Percentiles rank a stretch among this genome's conserved stretches.
These are phyloP conservation scores for Natator depressus DNA, from an alignment of 2,113 vertebrate species.

Conservation along the genomic window DNA sequence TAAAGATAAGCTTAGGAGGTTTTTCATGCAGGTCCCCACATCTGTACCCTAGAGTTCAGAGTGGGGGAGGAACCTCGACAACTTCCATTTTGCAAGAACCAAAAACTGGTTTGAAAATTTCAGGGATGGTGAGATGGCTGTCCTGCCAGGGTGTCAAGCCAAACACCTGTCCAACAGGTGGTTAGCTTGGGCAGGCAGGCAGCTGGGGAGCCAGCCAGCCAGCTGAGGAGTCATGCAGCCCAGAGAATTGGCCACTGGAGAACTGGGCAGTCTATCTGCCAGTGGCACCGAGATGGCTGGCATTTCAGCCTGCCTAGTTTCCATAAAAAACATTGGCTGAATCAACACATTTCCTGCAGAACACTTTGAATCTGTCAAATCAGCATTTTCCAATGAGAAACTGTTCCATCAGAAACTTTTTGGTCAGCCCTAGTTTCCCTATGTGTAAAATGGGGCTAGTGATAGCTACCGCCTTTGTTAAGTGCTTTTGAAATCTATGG, in stretches of 20 bases:
- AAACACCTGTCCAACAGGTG: not conserved
- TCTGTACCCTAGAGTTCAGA: too few species aligned
- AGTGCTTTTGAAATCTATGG: not conserved
- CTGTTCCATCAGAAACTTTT: not conserved
- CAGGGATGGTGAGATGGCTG: not conserved
- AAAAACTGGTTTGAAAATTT: not conserved
- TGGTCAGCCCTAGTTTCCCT: not conserved
- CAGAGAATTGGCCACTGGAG: too few species aligned
- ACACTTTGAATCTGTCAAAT: not conserved
- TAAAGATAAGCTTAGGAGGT: too few species aligned
- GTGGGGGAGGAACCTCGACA: too few species aligned
- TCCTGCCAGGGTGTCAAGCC: not conserved
- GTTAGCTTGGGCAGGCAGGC: not conserved
- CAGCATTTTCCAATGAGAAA: not conserved
- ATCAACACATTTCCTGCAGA: not conserved
- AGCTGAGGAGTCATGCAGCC: too few species aligned
- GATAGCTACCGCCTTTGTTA: not conserved
- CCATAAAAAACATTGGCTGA: not conserved
- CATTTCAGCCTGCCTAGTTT: not conserved
- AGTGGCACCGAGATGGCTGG: too few species aligned
- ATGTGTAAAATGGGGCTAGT: accelerated
- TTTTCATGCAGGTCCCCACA: too few species aligned
- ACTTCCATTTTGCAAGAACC: accelerated
- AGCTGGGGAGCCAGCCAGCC: too few species aligned
- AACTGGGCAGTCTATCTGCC: not conserved